Base-by-base conservation (phyloP, 2,113 vertebrate species). In the Mirounga angustirostris region DNA sequence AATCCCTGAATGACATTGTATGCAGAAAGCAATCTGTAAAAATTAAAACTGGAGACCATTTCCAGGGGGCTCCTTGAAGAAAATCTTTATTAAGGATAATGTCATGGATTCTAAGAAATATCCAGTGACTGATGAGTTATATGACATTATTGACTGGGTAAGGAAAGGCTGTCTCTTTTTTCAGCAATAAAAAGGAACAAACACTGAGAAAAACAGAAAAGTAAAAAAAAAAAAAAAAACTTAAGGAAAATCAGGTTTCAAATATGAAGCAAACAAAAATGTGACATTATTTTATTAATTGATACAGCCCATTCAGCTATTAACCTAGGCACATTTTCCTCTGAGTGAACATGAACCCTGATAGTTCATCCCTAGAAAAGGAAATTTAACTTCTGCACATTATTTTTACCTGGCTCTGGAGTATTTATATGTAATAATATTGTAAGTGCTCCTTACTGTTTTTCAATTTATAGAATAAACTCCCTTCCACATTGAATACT, bases 401-500 rank as follows among this genome's bases (percentile, higher is more conserved):
- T 22, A n/a, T 30, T 81, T 88, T 94, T 58, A n/a, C 24, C 91
- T 76, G n/a, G 54, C 84, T 91, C 83, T 86, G 30, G 46, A 93
- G 10, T 84, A 30, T 59, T 95, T 52, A 76, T 5, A 21, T 73
- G 22, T 50, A n/a, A 50, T 81, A n/a, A 61, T 74, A 54, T 46
- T 36, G 14, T 80, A 74, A 81, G 67, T 65, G 12, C 5, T 56
- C 11, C 4, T 65, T 79, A 61, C 6, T 52, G 21, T 33, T 33
- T 95, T 92, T 79, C 52, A 85, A 0, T 46, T 89, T 69, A 86
- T 71, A 91, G 80, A 91, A 80, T 71, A 59, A 71, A 54, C 28
- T 28, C 12, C 21, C 3, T 56, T 89, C 13, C 26, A 19, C 33
- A 40, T 63, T 56, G 18, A 89, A 85, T 69, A 71, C 4, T 59